Percentiles rank a stretch among this genome's conserved stretches.
Conservation (phyloP, 2,888 invertebrate species). For the Oxyscelio sp. region DNA sequence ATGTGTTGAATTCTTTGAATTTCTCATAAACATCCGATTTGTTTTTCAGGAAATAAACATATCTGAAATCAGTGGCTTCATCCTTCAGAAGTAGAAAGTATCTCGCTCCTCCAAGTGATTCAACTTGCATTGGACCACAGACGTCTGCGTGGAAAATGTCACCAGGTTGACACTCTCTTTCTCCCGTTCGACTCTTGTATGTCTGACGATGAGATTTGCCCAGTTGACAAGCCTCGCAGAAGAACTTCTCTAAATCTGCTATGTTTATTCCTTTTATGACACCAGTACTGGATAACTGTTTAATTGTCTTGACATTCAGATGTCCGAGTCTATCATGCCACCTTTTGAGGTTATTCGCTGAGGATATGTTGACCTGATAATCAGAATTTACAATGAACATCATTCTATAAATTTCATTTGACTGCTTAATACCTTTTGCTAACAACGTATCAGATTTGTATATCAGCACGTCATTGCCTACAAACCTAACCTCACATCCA, state of each 20-base stretch:
- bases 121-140: constrained; percentile 58
- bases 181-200: too few relatives aligned
- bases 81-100: constrained; percentile 55
- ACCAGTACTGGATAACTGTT: not conserved
- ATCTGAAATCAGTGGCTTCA: constrained; percentile 51
- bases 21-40: constrained; percentile 73
- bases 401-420: constrained; percentile 68
- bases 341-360: constrained; percentile 28
- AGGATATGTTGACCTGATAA: constrained; percentile 42
- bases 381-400: constrained; percentile 28
- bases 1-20: constrained; percentile 70
- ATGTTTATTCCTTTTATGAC: not conserved
- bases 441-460: not conserved
- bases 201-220: constrained; percentile 36
- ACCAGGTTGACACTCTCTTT: constrained; percentile 53
- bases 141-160: constrained; percentile 59
- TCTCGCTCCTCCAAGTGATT: constrained; percentile 65
- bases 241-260: constrained; percentile 32
- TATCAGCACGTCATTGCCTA: not conserved
- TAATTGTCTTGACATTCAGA: constrained; percentile 5
- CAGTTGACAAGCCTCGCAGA: constrained; percentile 47
- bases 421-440: constrained; percentile 47
- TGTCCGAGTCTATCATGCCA: constrained; percentile 76
- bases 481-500: constrained; percentile 60
- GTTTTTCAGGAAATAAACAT: constrained; percentile 73